A percentile compares a stretch with the other conserved stretches of the same genome.
These are phyloP conservation scores for Cardiocondyla obscurior DNA, from an alignment of 1,140 invertebrate genomes.

Conservation along the genomic window DNA sequence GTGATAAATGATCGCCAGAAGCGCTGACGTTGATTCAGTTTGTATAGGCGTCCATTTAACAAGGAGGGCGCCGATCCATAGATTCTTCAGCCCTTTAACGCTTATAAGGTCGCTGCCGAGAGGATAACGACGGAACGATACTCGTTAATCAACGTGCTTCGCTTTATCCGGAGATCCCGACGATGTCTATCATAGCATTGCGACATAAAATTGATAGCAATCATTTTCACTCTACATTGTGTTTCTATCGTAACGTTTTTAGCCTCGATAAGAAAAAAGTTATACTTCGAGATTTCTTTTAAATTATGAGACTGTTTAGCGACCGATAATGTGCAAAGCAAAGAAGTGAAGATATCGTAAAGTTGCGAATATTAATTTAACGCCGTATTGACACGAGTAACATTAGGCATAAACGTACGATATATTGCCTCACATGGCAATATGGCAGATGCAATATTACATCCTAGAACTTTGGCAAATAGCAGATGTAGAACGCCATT, in stretches of 20 bases:
- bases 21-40: slow-evolving; percentile 70
- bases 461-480: slow-evolving; percentile 49
- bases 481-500: slow-evolving; percentile 48
- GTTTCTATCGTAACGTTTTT: neutral
- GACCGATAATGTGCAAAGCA: neutral
- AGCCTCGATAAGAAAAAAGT: neutral
- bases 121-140: slow-evolving; percentile 59
- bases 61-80: slow-evolving; percentile 55
- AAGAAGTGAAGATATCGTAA: neutral
- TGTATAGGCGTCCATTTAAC: slow-evolving; percentile 70
- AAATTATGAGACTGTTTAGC: neutral
- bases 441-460: slow-evolving; percentile 54
- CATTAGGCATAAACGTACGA: slow-evolving; percentile 37
- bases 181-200: slow-evolving; percentile 38
- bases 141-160: slow-evolving; percentile 69
- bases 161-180: slow-evolving; percentile 42
- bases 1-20: slow-evolving; percentile 68
- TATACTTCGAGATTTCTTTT: neutral
- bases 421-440: slow-evolving; percentile 42
- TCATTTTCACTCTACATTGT: neutral
- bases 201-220: slow-evolving; percentile 48
- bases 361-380: slow-evolving; percentile 30
- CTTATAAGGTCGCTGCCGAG: slow-evolving; percentile 61
- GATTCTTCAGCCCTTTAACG: slow-evolving; percentile 64
- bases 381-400: slow-evolving; percentile 21